Evolutionary conservation across 2,888 invertebrate genomes (phyloP).

Genomic region (Bursaphelenchus okinawaensis): DNA sequence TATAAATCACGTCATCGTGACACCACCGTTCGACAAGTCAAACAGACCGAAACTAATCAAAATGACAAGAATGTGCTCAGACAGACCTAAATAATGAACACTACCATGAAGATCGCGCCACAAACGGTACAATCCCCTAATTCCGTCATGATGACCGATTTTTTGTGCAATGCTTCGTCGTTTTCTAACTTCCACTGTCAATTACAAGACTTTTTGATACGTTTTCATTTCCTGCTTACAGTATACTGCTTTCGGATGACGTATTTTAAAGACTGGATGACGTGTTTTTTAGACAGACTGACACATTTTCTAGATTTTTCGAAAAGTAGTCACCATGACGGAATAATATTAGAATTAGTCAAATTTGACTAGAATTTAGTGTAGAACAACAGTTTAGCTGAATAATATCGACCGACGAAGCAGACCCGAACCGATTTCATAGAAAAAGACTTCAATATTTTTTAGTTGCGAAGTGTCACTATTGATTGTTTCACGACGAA

Average conservation of each 20-base stretch:
- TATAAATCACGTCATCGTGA: background rate
- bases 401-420: background rate
- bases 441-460: background rate
- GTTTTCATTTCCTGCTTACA: background rate
- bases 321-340: background rate
- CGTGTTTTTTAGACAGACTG: background rate
- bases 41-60: background rate
- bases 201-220: background rate
- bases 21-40: background rate
- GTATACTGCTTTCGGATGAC: background rate
- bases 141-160: background rate
- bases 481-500: background rate
- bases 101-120: no score
- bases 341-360: background rate
- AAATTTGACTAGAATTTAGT: background rate
- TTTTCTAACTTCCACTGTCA: no score
- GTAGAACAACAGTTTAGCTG: background rate
- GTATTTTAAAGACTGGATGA: background rate
- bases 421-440: background rate
- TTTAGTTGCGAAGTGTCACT: background rate
- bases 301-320: background rate
- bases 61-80: background rate
- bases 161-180: background rate
- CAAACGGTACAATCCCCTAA: no score
- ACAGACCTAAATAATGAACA: no score